Evolutionary conservation across 1,140 invertebrate genomes (phyloP).

Genomic region (Bilobella aurantiaca): DNA sequence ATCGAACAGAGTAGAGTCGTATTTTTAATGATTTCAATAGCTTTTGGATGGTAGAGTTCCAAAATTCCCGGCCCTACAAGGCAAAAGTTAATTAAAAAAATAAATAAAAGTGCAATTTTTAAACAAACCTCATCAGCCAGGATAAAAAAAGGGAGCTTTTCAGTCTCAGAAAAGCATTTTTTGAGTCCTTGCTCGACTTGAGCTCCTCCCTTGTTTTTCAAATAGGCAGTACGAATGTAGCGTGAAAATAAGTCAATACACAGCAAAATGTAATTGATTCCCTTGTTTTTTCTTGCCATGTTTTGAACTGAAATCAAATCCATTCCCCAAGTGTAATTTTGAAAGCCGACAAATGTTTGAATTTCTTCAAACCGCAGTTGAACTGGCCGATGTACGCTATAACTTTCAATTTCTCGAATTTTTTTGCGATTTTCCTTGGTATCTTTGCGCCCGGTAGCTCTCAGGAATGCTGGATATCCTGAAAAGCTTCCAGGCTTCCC

Average conservation of each 20-base stretch:
- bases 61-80: background rate
- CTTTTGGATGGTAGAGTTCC: background rate
- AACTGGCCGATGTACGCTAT: background rate
- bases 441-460: background rate
- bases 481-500: background rate
- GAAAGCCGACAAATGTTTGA: background rate
- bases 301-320: conserved; percentile 3
- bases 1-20: background rate
- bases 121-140: background rate
- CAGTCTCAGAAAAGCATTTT: background rate
- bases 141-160: background rate
- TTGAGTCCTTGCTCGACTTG: background rate
- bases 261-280: background rate
- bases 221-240: background rate
- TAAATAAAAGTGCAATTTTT: background rate
- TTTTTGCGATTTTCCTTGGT: background rate
- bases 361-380: background rate
- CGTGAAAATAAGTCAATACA: background rate
- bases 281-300: background rate
- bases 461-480: background rate
- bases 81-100: background rate
- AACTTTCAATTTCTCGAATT: background rate
- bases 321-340: background rate
- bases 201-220: background rate
- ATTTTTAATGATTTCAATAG: background rate